phyloP scores from a whole-genome alignment of 2,888 invertebrate species.

The Pseudococcus viburni region DNA sequence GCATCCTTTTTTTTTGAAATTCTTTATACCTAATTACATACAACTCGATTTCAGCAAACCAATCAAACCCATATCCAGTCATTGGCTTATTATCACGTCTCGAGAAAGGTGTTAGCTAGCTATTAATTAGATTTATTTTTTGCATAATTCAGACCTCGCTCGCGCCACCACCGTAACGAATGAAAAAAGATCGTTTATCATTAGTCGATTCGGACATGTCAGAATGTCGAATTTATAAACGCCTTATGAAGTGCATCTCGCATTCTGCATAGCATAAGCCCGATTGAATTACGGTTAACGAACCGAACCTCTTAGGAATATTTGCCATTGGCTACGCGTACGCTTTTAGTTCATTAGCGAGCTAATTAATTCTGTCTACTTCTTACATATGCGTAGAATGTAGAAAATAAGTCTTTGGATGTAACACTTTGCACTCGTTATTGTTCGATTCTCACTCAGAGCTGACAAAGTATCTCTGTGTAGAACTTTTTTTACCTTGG shows the following conservation, averaged over 20 bases:
- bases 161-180: background rate
- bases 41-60: background rate
- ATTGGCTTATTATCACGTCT: background rate
- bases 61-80: too few species aligned
- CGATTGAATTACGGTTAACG: constrained; percentile 52
- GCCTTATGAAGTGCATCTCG: background rate
- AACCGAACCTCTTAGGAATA: constrained; percentile 26
- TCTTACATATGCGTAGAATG: constrained; percentile 11
- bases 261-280: too few species aligned
- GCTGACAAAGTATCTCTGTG: constrained; percentile 9
- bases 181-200: constrained; percentile 23
- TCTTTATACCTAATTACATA: too few species aligned
- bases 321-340: constrained; percentile 44
- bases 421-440: constrained; percentile 59
- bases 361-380: constrained; percentile 35
- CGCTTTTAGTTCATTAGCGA: constrained; percentile 52
- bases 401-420: constrained; percentile 15
- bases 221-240: constrained; percentile 24
- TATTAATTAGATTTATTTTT: constrained; percentile 47
- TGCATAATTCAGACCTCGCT: constrained; percentile 7
- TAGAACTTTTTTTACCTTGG: background rate
- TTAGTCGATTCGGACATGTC: constrained; percentile 18
- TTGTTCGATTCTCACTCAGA: constrained; percentile 37
- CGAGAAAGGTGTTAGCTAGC: background rate
- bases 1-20: too few species aligned